Evolutionary conservation across 2,113 vertebrate genomes (phyloP).

Genomic region (Hippolais icterina): DNA sequence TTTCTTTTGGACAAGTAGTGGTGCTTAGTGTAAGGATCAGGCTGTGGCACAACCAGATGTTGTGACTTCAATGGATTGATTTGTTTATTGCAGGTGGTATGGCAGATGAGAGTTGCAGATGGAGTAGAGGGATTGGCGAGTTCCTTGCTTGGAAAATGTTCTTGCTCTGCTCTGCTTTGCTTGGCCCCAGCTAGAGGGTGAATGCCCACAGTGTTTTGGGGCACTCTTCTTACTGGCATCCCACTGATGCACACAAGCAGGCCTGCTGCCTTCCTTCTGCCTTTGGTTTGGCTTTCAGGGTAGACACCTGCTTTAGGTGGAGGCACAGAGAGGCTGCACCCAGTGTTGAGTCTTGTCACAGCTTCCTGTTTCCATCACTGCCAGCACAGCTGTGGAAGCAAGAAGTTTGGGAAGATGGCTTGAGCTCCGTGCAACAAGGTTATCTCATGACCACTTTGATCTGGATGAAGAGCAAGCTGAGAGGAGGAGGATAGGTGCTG

Average conservation of each 20-base stretch:
- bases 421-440: neutral
- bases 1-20: neutral
- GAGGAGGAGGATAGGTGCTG: neutral
- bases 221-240: neutral
- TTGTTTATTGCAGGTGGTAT: neutral
- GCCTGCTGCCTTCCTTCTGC: neutral
- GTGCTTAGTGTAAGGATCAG: neutral
- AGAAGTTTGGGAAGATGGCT: neutral
- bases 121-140: neutral
- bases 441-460: neutral
- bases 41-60: neutral
- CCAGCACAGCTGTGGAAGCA: neutral
- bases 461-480: neutral
- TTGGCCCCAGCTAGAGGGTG: neutral
- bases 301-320: neutral
- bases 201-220: neutral
- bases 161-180: neutral
- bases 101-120: neutral
- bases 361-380: neutral
- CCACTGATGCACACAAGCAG: neutral
- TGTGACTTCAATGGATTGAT: neutral
- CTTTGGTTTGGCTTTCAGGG: neutral
- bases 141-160: neutral
- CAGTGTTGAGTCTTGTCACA: neutral
- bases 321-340: neutral